phyloP scores from a whole-genome alignment of 23 tunicate species.

The Trididemnum clinides region DNA sequence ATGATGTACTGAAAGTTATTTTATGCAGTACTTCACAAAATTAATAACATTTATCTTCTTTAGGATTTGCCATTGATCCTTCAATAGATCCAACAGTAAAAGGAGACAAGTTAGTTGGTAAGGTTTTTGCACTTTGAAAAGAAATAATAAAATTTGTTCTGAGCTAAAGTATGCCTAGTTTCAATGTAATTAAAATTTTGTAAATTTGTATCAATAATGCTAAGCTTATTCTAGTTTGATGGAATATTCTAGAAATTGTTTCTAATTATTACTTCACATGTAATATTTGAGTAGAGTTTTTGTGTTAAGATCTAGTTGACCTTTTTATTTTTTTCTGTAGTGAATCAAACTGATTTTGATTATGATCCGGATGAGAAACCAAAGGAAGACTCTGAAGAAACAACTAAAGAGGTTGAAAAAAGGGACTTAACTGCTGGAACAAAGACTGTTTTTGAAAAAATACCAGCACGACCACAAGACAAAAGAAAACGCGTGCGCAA shows the following conservation, averaged over 20 bases:
- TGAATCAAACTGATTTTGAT: constrained; percentile 49
- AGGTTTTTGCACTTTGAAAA: not conserved
- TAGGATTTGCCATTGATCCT: constrained; percentile 89
- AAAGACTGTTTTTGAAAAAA: constrained; percentile 87
- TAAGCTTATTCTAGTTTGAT: too few relatives aligned
- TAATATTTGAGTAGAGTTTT: too few relatives aligned
- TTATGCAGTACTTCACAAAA: too few relatives aligned
- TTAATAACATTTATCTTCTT: not conserved
- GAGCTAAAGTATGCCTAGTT: not conserved
- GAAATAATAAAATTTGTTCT: not conserved
- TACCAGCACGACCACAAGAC: constrained; percentile 61
- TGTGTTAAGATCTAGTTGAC: too few relatives aligned
- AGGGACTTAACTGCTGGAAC: not conserved
- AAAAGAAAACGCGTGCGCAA: constrained; percentile 79
- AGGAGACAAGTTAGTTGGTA: constrained; percentile 77
- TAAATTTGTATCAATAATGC: too few relatives aligned
- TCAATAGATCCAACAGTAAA: constrained; percentile 49
- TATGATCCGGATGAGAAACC: constrained; percentile 43
- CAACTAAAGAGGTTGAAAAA: not conserved
- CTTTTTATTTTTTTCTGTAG: constrained; percentile 35
- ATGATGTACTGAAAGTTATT: too few relatives aligned
- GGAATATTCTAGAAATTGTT: too few relatives aligned
- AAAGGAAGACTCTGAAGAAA: not conserved
- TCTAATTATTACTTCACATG: too few relatives aligned
- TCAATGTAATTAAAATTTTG: too few relatives aligned